These are phyloP conservation scores for Apodemia zela DNA, from an alignment of 2,888 invertebrate species.

Conservation along the genomic window DNA sequence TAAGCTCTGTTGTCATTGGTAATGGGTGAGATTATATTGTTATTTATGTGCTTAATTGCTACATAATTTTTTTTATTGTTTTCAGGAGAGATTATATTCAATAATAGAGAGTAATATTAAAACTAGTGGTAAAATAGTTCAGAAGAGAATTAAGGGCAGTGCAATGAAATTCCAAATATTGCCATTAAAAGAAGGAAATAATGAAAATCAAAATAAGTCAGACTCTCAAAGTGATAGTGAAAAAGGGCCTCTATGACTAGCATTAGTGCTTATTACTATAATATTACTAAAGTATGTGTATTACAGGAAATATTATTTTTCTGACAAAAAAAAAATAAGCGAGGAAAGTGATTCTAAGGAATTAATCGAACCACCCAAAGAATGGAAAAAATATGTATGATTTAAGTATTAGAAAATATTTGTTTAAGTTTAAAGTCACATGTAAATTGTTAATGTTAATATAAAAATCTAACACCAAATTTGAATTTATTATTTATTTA, in stretches of 20 bases:
- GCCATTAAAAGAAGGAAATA: conserved; percentile 56
- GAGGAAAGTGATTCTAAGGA: conserved; percentile 26
- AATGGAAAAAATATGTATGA: not conserved
- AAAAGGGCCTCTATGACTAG: conserved; percentile 70
- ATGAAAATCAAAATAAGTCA: conserved; percentile 32
- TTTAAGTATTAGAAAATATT: not conserved
- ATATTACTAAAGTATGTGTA: conserved; percentile 55
- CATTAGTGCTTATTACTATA: conserved; percentile 41
- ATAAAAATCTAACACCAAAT: not conserved
- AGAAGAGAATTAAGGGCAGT: conserved; percentile 82
- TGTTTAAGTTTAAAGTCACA: not conserved
- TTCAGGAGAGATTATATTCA: conserved; percentile 81
- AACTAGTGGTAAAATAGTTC: conserved; percentile 77
- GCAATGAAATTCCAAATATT: conserved; percentile 82
- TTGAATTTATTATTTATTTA: conserved; percentile 13
- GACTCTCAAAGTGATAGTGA: conserved; percentile 39
- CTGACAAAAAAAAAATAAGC: conserved; percentile 29
- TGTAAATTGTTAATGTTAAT: not conserved
- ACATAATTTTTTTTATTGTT: conserved; percentile 32
- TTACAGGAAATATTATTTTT: conserved; percentile 47
- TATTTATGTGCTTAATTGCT: not conserved
- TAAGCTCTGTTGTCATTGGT: too few relatives aligned
- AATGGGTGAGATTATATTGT: not conserved
- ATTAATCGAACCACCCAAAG: conserved; percentile 23
- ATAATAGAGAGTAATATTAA: conserved; percentile 77